phyloP scores from a whole-genome alignment of 2,888 invertebrate species.

The Folsomia candida region DNA sequence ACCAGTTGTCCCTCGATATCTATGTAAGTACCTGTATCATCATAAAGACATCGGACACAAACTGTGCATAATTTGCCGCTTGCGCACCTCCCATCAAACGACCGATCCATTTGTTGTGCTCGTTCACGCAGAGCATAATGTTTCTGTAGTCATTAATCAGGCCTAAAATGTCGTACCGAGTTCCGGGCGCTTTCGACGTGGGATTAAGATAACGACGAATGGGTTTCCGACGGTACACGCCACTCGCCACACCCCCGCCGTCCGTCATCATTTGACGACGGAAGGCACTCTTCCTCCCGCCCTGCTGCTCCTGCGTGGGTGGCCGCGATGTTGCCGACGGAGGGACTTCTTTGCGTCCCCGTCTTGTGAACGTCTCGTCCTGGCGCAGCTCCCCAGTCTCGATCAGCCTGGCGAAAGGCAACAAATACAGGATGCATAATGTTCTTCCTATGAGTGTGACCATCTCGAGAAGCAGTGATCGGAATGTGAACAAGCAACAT shows the following conservation, averaged over 20 bases:
- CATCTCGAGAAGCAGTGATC: too few species aligned
- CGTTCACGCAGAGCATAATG: constrained; percentile 26
- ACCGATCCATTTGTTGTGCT: constrained; percentile 35
- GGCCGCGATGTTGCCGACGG: too few species aligned
- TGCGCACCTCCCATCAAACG: constrained; percentile 31
- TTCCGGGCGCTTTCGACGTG: constrained; percentile 52
- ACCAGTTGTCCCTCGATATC: too few species aligned
- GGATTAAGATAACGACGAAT: neutral
- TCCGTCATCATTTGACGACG: constrained; percentile 8
- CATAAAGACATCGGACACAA: constrained; percentile 38
- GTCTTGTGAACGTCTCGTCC: neutral
- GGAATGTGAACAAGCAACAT: too few species aligned
- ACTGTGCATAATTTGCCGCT: constrained; percentile 35
- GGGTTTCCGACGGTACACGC: neutral
- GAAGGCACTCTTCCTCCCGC: neutral
- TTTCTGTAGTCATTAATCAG: constrained; percentile 32
- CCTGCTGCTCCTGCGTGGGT: too few species aligned
- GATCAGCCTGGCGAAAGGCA: too few species aligned
- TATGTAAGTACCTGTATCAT: constrained; percentile 32
- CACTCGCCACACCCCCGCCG: constrained; percentile 4
- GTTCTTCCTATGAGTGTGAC: too few species aligned
- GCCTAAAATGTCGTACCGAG: constrained; percentile 26
- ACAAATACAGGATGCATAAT: too few species aligned
- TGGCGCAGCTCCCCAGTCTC: neutral
- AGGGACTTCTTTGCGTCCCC: neutral